Evolutionary conservation across 1,140 invertebrate genomes (phyloP), one percentile per base, ranked within the genome.

Genomic region (Nymphalis io): DNA sequence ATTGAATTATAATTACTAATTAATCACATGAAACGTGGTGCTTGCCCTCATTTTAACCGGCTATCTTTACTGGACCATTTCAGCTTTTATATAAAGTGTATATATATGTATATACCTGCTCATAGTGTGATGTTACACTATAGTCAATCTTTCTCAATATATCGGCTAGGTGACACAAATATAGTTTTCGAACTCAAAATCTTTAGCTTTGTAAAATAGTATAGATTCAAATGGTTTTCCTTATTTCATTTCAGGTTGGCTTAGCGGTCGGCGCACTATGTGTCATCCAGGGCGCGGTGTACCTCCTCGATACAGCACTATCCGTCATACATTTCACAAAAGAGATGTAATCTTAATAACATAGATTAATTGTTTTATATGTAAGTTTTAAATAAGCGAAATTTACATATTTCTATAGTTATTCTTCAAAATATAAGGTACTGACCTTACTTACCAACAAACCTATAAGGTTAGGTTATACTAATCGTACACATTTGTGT

Each of bases 251-350:
- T 64, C 83, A 95, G 94, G 93, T 95, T 42, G 96, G 96, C 68
- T 85, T 97, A 48, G 95, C 96, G 3, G 90, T 97, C 58, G 96
- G 96, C 2, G 93, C 95, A 0, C 87, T 97, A 23, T 96, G 96
- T 81, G 93, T 97, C 33, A 92, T 97, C 60, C 94, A 95, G 79
- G 96, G 95, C 16, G 96, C 95, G 1, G 89, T 95, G 0, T 97
- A 97, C 85, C 90, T 97, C 6, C 79, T 96, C 2, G 96, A 97
- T 74, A 95, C 95, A 0, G 94, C 96, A 6, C 83, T 97, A 40
- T 94, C 95, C 48, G 94, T 96, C 64, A 93, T 96, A 65, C 95
- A 96, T 75, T 95, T 94, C 74, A 94, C 94, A 15, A 95, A 95
- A 85, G 94, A 94, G 55, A 91, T 91, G 86, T 91, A 90, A 81